These are phyloP conservation scores for Beroe ovata DNA, from an alignment of 37 sponge, comb jelly and placozoan species.

Conservation along the genomic window DNA sequence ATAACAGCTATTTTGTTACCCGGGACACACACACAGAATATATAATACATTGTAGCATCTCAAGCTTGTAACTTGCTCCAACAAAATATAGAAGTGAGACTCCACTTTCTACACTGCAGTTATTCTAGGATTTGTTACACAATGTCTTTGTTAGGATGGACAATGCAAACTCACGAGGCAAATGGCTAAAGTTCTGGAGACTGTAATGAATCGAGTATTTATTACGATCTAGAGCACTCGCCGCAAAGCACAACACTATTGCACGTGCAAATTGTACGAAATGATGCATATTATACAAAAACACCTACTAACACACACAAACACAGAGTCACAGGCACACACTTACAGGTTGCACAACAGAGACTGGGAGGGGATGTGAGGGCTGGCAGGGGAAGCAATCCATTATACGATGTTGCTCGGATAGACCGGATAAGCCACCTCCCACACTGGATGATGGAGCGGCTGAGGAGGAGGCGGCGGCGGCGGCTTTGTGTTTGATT, in stretches of 20 bases:
- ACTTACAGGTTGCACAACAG: background rate
- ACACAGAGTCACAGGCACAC: too few relatives aligned
- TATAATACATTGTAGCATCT: background rate
- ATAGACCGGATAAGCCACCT: background rate
- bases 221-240: too few relatives aligned
- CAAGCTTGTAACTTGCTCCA: background rate
- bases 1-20: background rate
- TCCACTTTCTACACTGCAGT: background rate
- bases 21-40: background rate
- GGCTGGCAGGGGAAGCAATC: constrained; percentile 25
- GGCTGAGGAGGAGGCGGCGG: background rate
- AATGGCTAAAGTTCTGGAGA: background rate
- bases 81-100: background rate
- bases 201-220: too few relatives aligned
- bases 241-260: too few relatives aligned
- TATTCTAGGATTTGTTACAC: background rate
- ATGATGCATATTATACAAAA: too few relatives aligned
- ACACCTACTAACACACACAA: too few relatives aligned
- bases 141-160: background rate
- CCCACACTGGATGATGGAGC: background rate
- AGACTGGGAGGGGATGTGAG: background rate
- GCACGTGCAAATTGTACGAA: too few relatives aligned
- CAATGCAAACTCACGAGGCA: background rate
- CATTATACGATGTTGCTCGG: background rate
- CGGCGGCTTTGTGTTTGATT: constrained; percentile 15